Conservation (phyloP, 2,797 vertebrate genomes). For the Rachycentron canadum region DNA sequence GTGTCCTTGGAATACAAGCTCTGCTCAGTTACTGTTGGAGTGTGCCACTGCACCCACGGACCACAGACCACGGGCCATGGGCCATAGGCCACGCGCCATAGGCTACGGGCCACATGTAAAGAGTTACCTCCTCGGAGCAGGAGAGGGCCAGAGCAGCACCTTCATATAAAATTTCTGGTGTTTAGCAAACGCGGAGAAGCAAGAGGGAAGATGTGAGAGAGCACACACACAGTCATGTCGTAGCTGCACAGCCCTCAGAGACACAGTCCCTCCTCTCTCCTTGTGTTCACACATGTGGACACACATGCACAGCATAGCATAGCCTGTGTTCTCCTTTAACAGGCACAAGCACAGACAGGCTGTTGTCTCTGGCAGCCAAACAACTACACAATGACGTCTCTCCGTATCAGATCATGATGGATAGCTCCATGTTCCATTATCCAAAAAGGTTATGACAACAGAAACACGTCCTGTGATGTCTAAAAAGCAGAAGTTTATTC, state of each 20-base stretch:
- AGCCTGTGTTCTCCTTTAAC: slow-evolving; percentile 40
- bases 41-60: slow-evolving; percentile 35
- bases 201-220: slow-evolving; percentile 55
- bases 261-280: slow-evolving; percentile 43
- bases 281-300: slow-evolving; percentile 34
- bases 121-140: slow-evolving; percentile 27
- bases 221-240: slow-evolving; percentile 50
- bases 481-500: slow-evolving; percentile 55
- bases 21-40: slow-evolving; percentile 20
- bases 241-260: slow-evolving; percentile 37
- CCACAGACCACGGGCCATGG: slow-evolving; percentile 22
- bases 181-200: slow-evolving; percentile 59
- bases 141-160: slow-evolving; percentile 52
- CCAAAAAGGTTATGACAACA: slow-evolving; percentile 67
- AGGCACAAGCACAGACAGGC: slow-evolving; percentile 39
- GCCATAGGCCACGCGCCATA: slow-evolving; percentile 22
- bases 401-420: slow-evolving; percentile 59
- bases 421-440: slow-evolving; percentile 66
- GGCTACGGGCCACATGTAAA: slow-evolving; percentile 12
- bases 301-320: neutral
- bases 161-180: slow-evolving; percentile 68
- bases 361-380: slow-evolving; percentile 67
- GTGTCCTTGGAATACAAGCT: slow-evolving; percentile 46
- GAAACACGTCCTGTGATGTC: slow-evolving; percentile 34
- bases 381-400: slow-evolving; percentile 51